Evolutionary conservation across 2,113 vertebrate genomes (phyloP).

Genomic region (Grantiella picta): DNA sequence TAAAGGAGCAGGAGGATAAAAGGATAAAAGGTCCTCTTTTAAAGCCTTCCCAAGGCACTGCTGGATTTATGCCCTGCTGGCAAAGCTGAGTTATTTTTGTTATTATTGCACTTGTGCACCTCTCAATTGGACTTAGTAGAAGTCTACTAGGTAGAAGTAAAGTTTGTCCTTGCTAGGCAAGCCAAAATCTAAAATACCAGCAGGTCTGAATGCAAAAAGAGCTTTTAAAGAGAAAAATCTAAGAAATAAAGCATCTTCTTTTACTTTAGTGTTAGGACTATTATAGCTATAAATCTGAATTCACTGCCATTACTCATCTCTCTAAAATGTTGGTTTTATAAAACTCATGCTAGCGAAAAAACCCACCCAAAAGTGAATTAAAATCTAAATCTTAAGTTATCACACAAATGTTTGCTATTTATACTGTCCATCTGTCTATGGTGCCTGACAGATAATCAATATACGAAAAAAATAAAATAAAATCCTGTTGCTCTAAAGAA

Average conservation of each 20-base stretch:
- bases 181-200: not conserved
- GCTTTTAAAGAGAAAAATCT: not conserved
- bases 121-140: not conserved
- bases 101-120: not conserved
- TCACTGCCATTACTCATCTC: not conserved
- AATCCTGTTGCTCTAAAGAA: not conserved
- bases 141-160: not conserved
- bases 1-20: not conserved
- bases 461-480: not conserved
- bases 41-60: not conserved
- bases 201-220: not conserved
- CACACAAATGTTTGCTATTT: not conserved
- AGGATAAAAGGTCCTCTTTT: not conserved
- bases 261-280: not conserved
- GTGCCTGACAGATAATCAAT: conserved; percentile 28
- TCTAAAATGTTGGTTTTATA: not conserved
- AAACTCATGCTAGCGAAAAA: not conserved
- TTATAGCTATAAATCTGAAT: not conserved
- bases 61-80: not conserved
- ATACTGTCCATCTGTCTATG: not conserved
- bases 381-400: not conserved
- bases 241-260: not conserved
- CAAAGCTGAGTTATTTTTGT: not conserved
- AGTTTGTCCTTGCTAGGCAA: not conserved
- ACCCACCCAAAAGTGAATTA: not conserved